Conservation (phyloP, 2,113 vertebrate species). For the Hemiscyllium ocellatum region DNA sequence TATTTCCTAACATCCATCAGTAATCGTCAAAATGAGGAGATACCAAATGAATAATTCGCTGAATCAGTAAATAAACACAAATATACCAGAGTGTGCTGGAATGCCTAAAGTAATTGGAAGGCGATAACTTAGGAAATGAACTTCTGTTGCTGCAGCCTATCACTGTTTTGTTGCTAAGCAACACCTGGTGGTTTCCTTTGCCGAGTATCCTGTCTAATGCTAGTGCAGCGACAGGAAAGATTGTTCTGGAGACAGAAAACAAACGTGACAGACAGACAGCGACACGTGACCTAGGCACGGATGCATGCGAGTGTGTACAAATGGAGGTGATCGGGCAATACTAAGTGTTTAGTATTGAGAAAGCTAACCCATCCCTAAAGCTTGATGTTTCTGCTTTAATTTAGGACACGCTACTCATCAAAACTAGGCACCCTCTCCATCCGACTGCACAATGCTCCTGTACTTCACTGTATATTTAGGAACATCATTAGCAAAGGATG, state of each 20-base stretch:
- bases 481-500: neutral
- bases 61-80: neutral
- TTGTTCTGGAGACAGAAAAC: neutral
- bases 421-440: neutral
- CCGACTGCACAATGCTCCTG: neutral
- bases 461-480: too few species aligned
- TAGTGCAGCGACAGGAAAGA: neutral
- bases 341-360: neutral
- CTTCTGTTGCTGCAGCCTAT: neutral
- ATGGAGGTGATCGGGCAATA: neutral
- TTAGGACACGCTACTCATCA: neutral
- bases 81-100: neutral
- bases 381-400: neutral
- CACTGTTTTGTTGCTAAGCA: constrained; percentile 9
- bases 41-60: neutral
- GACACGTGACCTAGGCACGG: neutral
- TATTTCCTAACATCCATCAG: neutral
- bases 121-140: constrained; percentile 11
- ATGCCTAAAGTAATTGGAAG: neutral
- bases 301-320: too few species aligned
- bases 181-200: constrained; percentile 24
- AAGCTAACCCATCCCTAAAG: neutral
- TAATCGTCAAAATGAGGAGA: neutral
- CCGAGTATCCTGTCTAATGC: neutral
- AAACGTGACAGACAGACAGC: neutral